These are phyloP conservation scores for Drosophila bunnanda DNA, from an alignment of 2,888 invertebrate genomes.

Conservation along the genomic window DNA sequence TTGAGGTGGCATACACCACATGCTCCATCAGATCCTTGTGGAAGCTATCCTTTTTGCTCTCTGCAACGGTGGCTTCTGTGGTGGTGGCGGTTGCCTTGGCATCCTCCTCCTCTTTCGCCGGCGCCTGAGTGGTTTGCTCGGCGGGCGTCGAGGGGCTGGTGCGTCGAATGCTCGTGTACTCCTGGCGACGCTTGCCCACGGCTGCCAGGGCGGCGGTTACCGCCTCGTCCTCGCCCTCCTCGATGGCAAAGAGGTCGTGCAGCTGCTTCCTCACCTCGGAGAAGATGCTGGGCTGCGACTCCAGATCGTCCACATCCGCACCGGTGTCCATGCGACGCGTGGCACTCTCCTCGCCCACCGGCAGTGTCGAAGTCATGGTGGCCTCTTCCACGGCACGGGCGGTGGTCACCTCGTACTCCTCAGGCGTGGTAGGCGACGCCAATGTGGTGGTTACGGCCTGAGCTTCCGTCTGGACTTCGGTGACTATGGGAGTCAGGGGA, in stretches of 20 bases:
- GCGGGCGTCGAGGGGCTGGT: slow-evolving; percentile 71
- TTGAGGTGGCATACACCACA: slow-evolving; percentile 87
- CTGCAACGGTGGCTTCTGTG: slow-evolving; percentile 53
- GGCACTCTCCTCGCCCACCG: slow-evolving; percentile 71
- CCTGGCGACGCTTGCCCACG: slow-evolving; percentile 81
- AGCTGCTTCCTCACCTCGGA: slow-evolving; percentile 84
- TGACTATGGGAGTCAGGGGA: slow-evolving; percentile 18
- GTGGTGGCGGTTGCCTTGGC: slow-evolving; percentile 35
- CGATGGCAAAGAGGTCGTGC: slow-evolving; percentile 82
- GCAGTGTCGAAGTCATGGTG: slow-evolving; percentile 63
- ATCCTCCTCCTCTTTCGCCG: slow-evolving; percentile 28
- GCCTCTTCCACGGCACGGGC: slow-evolving; percentile 53
- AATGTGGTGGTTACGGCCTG: slow-evolving; percentile 82
- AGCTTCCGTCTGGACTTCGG: slow-evolving; percentile 26
- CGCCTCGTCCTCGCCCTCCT: slow-evolving; percentile 78
- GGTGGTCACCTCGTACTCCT: slow-evolving; percentile 70
- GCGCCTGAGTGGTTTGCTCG: slow-evolving; percentile 59
- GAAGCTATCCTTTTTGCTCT: slow-evolving; percentile 71
- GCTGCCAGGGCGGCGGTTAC: slow-evolving; percentile 75
- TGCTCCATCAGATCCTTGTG: slow-evolving; percentile 84
- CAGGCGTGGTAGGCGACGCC: slow-evolving; percentile 74
- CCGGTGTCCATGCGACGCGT: slow-evolving; percentile 78
- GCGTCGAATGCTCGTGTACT: slow-evolving; percentile 82
- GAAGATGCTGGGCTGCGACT: slow-evolving; percentile 83
- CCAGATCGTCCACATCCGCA: slow-evolving; percentile 81